Conservation (phyloP, 2,888 invertebrate genomes). For the Epinotia demarniana region DNA sequence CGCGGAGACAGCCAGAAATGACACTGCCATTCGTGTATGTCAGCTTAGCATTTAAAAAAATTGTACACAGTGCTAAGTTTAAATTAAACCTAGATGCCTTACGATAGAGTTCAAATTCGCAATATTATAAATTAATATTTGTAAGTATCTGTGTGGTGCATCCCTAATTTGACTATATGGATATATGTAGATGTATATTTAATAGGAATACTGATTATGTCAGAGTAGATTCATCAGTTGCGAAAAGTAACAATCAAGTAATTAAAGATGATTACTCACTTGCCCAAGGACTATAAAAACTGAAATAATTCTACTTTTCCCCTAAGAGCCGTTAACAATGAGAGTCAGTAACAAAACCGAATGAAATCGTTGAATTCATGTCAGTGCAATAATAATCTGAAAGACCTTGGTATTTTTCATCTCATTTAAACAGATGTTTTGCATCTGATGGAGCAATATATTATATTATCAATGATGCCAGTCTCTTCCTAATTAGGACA, state of each 20-base stretch:
- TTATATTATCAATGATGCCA: no score
- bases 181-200: neutral
- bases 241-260: neutral
- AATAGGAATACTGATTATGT: neutral
- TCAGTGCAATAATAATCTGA: no score
- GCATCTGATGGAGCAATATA: no score
- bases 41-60: neutral
- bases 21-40: slow-evolving; percentile 16
- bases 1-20: neutral
- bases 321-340: no score
- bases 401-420: no score
- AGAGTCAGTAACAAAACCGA: no score
- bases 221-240: neutral
- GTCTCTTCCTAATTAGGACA: no score
- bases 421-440: no score
- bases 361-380: no score
- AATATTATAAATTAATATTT: neutral
- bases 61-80: neutral
- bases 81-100: slow-evolving; percentile 1
- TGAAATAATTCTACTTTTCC: no score
- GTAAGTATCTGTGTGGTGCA: neutral
- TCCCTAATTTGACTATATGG: neutral
- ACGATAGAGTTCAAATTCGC: slow-evolving; percentile 18
- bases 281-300: no score
- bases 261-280: neutral